A percentile compares a stretch with the other conserved stretches of the same genome.
Conservation (phyloP, 2,888 invertebrate species). For the Nyleta sp. region DNA sequence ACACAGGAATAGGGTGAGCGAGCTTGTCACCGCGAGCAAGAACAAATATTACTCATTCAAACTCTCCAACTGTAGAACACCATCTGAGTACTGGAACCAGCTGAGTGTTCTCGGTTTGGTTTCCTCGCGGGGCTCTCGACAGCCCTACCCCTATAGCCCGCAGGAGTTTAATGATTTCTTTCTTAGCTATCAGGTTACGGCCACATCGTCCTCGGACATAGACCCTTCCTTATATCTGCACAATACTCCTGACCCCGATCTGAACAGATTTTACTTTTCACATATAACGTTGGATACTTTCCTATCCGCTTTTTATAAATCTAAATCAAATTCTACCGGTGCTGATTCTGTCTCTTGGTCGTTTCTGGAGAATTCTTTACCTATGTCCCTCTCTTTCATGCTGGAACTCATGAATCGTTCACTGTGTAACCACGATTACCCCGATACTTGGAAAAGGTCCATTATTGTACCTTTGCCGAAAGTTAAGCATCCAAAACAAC, state of each 20-base stretch:
- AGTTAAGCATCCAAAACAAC: not conserved
- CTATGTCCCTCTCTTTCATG: not conserved
- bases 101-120: too few species aligned
- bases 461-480: not conserved
- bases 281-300: not conserved
- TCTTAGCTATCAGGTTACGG: too few species aligned
- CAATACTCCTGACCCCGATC: too few species aligned
- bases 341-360: not conserved
- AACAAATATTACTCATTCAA: too few species aligned
- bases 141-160: too few species aligned
- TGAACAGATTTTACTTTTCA: not conserved
- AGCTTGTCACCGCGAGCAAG: too few species aligned
- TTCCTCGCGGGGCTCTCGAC: too few species aligned
- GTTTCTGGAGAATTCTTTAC: not conserved
- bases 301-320: not conserved
- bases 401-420: not conserved
- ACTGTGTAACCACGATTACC: not conserved
- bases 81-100: too few species aligned
- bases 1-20: not conserved
- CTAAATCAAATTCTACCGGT: not conserved
- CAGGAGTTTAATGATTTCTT: too few species aligned
- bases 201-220: too few species aligned
- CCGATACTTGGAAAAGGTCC: slow-evolving; percentile 5
- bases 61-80: too few species aligned
- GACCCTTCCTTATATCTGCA: too few species aligned